phyloP scores from a whole-genome alignment of 2,888 invertebrate species.

The Catocala sponsa region DNA sequence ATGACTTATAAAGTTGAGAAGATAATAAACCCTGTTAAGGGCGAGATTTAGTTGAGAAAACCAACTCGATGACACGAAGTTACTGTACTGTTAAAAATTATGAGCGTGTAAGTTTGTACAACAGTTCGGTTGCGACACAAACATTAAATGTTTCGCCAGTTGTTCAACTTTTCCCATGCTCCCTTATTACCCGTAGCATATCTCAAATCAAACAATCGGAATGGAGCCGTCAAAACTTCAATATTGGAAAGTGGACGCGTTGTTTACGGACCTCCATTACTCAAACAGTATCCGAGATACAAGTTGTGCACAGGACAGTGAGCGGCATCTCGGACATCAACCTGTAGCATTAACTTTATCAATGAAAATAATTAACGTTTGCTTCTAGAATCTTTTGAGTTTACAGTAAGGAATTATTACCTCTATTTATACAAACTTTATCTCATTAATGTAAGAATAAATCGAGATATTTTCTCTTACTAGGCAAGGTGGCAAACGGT shows the following conservation, averaged over 20 bases:
- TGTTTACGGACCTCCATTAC: slow-evolving; percentile 68
- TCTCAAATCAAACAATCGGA: slow-evolving; percentile 60
- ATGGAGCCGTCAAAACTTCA: slow-evolving; percentile 63
- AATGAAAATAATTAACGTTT: slow-evolving; percentile 7
- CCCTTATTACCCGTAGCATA: slow-evolving; percentile 49
- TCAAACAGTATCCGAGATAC: slow-evolving; percentile 73
- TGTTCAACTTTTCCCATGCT: slow-evolving; percentile 49
- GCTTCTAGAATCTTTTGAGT: slow-evolving; percentile 2
- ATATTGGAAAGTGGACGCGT: slow-evolving; percentile 65
- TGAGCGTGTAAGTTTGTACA: too few relatives aligned
- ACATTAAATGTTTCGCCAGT: background rate
- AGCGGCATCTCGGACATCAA: slow-evolving; percentile 52
- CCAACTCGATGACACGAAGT: too few relatives aligned
- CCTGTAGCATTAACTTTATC: slow-evolving; percentile 36
- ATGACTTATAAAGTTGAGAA: too few relatives aligned
- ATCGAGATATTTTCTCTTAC: too few relatives aligned
- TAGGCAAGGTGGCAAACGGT: too few relatives aligned
- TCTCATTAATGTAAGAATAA: too few relatives aligned
- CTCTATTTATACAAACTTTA: slow-evolving; percentile 1
- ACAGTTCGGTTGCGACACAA: too few relatives aligned
- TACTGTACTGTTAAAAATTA: too few relatives aligned
- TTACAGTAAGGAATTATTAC: slow-evolving; percentile 4
- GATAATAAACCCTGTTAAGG: too few relatives aligned
- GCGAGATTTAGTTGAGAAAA: too few relatives aligned
- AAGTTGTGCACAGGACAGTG: slow-evolving; percentile 56